A percentile compares a stretch with the other conserved stretches of the same genome.
phyloP scores from a whole-genome alignment of 2,888 invertebrate species.

The Neria commutata region DNA sequence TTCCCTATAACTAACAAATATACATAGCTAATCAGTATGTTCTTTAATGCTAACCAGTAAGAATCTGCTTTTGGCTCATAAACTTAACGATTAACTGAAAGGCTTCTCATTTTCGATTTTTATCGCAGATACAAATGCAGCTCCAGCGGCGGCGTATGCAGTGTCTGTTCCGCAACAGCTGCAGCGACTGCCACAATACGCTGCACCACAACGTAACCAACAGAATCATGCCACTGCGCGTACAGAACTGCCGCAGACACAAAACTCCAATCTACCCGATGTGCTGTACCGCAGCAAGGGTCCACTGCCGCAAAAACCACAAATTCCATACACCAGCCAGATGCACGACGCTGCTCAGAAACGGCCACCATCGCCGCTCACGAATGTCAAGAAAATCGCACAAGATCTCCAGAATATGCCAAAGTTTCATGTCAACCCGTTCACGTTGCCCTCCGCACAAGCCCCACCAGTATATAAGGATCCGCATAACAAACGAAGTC shows the following conservation, averaged over 20 bases:
- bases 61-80: neutral
- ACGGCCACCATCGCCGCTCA: slow-evolving; percentile 23
- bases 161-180: slow-evolving; percentile 27
- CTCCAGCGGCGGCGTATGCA: slow-evolving; percentile 41
- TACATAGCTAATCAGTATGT: no score
- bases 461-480: slow-evolving; percentile 41
- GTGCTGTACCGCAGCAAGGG: slow-evolving; percentile 18
- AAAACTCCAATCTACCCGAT: slow-evolving; percentile 29
- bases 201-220: slow-evolving; percentile 31
- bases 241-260: no score
- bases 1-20: no score
- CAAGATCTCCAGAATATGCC: slow-evolving; percentile 53
- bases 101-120: neutral
- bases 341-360: slow-evolving; percentile 12
- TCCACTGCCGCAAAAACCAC: neutral
- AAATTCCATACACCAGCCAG: neutral
- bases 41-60: neutral
- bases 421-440: slow-evolving; percentile 27
- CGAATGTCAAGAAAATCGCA: slow-evolving; percentile 51
- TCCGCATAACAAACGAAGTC: slow-evolving; percentile 30
- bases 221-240: no score
- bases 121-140: slow-evolving; percentile 22
- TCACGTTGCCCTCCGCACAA: slow-evolving; percentile 17
- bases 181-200: slow-evolving; percentile 30
- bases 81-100: neutral